Evolutionary conservation across 2,797 vertebrate genomes (phyloP), one percentile per base, ranked within the genome.

Genomic region (Gymnothorax reevesii): DNA sequence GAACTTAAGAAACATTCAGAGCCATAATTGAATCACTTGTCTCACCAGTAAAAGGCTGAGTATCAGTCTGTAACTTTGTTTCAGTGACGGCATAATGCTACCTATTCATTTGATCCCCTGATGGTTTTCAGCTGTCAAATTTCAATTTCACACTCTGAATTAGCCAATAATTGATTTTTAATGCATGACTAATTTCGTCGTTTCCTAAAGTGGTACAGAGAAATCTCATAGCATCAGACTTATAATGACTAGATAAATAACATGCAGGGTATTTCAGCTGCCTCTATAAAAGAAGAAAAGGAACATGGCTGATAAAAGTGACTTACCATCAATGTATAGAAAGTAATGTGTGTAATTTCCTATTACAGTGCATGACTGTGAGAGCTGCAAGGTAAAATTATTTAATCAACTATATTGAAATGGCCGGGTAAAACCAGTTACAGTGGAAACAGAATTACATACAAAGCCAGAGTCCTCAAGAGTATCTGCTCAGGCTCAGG

Each of bases 111-210:
- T 89, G 85, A 83, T 83, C 86, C 85, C 85, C 88, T 83, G 87
- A 82, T 91, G 87, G 80, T 62, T 86, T 79, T n/a, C 10, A 84
- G 88, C 85, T 89, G 87, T 90, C 83, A 89, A 87, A 90, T 89
- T 91, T 88, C 59, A 89, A 89, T 90, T 91, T 90, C 88, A 91
- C 89, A 91, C 88, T 89, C 92, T 93, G 92, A 88, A 91, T 88
- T 90, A 93, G 91, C 92, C 92, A 93, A 92, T 89, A 88, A 92
- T 89, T 90, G 90, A 92, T 91, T 91, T 91, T 83, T 87, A 89
- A 88, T 89, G 88, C 88, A 80, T 88, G 87, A 86, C 88, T 87
- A 82, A 89, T 90, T 88, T 86, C 52, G 73, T 77, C 73, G 73
- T 77, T 90, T 89, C 80, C 86, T 88, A 85, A 85, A 84, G 83